A percentile compares a stretch with the other conserved stretches of the same genome.
Evolutionary conservation across 2,888 invertebrate genomes (phyloP).

Genomic region (Schrankia costaestrigalis): DNA sequence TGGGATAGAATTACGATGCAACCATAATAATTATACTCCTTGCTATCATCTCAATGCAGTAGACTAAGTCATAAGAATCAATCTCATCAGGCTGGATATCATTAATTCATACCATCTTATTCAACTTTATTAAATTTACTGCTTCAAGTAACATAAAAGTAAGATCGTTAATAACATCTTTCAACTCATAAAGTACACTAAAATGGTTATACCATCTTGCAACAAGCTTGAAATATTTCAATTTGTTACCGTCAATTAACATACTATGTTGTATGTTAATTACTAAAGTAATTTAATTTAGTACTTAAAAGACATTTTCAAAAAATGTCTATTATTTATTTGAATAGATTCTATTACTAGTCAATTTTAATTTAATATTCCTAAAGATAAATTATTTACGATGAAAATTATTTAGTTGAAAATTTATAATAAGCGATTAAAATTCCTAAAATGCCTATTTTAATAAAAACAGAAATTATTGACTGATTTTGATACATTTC

Average conservation of each 20-base stretch:
- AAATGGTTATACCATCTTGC: conserved; percentile 6
- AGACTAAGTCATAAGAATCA: conserved; percentile 17
- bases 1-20: conserved; percentile 26
- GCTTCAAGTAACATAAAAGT: conserved; percentile 25
- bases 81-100: conserved; percentile 18
- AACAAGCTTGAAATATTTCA: conserved; percentile 8
- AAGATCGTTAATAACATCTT: neutral
- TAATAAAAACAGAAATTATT: too few species aligned
- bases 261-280: neutral
- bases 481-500: conserved; percentile 30
- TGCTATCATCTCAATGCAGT: conserved; percentile 24
- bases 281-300: too few species aligned
- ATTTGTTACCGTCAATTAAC: neutral
- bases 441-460: too few species aligned
- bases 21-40: conserved; percentile 7
- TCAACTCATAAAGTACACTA: conserved; percentile 7
- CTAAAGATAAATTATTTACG: too few species aligned
- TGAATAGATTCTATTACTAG: too few species aligned
- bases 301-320: too few species aligned
- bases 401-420: too few species aligned
- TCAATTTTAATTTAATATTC: too few species aligned
- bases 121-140: conserved; percentile 31
- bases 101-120: conserved; percentile 27
- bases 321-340: neutral
- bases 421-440: too few species aligned